A percentile compares a stretch with the other conserved stretches of the same genome.
These are phyloP conservation scores for Ichneumoninae sp. DNA, from an alignment of 2,888 invertebrate genomes.

Conservation along the genomic window DNA sequence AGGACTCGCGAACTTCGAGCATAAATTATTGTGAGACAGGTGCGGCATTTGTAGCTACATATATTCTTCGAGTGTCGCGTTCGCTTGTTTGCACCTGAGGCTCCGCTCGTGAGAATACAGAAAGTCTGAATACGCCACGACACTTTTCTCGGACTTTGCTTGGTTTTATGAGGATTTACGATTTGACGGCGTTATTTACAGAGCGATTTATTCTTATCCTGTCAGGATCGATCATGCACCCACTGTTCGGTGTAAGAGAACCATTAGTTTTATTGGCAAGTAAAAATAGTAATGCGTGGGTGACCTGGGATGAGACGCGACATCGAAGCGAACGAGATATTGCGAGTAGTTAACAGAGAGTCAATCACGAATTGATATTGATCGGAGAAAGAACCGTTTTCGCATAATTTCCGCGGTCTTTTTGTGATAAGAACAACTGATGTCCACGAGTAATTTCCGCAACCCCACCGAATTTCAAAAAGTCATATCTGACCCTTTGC, in stretches of 20 bases:
- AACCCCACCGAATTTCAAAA: no score
- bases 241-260: background rate
- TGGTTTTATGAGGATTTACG: slow-evolving; percentile 40
- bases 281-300: background rate
- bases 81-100: slow-evolving; percentile 48
- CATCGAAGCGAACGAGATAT: background rate
- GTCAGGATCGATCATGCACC: slow-evolving; percentile 20
- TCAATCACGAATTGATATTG: background rate
- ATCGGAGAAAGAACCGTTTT: background rate
- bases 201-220: slow-evolving; percentile 45
- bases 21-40: slow-evolving; percentile 38
- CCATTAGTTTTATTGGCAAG: background rate
- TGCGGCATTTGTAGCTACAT: slow-evolving; percentile 19
- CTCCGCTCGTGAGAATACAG: slow-evolving; percentile 15
- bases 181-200: slow-evolving; percentile 33
- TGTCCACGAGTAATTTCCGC: background rate
- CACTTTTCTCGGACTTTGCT: slow-evolving; percentile 35
- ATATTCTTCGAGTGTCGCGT: slow-evolving; percentile 50
- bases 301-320: background rate
- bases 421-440: background rate
- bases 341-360: background rate
- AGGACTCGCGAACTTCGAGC: slow-evolving; percentile 26
- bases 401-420: background rate
- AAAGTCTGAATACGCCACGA: slow-evolving; percentile 17
- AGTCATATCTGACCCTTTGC: no score